These are phyloP conservation scores for Sebastes trivittatus DNA, from an alignment of 2,797 vertebrate genomes.

Conservation along the genomic window DNA sequence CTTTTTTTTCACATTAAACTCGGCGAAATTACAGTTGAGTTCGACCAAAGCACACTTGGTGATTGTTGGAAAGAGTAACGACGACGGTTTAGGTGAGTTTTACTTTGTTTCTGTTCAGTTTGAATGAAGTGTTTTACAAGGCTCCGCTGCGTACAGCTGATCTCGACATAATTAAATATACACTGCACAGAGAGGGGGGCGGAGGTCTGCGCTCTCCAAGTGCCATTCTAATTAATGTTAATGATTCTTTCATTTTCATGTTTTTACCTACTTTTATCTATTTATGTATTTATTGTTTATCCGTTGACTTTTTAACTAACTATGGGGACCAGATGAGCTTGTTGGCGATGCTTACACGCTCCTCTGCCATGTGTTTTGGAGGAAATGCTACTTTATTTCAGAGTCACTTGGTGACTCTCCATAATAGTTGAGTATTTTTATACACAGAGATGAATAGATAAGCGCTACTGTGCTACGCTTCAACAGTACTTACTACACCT, in stretches of 20 bases:
- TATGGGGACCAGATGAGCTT: neutral
- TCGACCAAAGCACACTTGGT: no score
- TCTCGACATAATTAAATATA: no score
- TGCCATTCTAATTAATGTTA: neutral
- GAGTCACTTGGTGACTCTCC: neutral
- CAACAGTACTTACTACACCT: conserved; percentile 1
- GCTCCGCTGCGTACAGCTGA: no score
- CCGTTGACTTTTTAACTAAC: neutral
- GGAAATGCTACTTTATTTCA: conserved; percentile 1
- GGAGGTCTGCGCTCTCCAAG: no score
- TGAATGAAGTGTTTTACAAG: no score
- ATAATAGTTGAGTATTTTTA: conserved; percentile 6
- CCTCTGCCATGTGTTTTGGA: neutral
- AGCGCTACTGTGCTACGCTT: neutral
- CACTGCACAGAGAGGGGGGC: no score
- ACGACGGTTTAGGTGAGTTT: no score
- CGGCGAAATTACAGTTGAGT: no score
- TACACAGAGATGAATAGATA: conserved; percentile 26
- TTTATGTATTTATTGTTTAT: neutral
- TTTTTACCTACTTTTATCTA: neutral
- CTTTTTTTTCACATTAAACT: no score
- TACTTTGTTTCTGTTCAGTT: no score
- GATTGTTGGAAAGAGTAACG: no score
- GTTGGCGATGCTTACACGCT: neutral
- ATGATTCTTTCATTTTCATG: neutral